These are phyloP conservation scores for Euzetes globulus DNA, from an alignment of 2,888 invertebrate species.

Conservation along the genomic window DNA sequence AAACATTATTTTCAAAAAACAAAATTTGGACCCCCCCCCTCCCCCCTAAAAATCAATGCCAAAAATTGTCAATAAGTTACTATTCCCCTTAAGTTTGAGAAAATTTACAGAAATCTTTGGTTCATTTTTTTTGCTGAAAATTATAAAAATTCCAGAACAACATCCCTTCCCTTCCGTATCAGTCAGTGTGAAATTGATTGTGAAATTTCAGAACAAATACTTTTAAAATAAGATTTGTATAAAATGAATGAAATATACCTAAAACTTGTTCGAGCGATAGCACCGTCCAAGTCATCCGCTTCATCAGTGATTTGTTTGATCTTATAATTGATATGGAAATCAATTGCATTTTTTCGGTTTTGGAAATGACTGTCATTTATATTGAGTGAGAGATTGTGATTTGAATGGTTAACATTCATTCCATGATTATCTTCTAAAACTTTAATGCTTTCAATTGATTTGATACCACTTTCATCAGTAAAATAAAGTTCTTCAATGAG, in stretches of 20 bases:
- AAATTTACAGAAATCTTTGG: no score
- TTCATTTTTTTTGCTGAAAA: no score
- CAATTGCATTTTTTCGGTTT: neutral
- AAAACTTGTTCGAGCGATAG: neutral
- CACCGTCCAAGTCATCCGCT: neutral
- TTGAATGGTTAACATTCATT: neutral
- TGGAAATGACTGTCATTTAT: neutral
- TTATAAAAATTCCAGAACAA: no score
- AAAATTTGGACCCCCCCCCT: no score
- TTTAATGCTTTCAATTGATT: neutral
- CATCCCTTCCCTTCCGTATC: no score
- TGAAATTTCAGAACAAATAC: no score
- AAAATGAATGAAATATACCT: neutral
- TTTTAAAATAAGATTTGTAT: no score
- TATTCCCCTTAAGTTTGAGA: no score
- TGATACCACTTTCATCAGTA: constrained; percentile 7
- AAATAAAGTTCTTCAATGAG: constrained; percentile 40
- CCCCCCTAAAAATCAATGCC: no score
- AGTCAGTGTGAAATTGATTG: no score
- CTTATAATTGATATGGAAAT: neutral
- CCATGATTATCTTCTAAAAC: neutral
- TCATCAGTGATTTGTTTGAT: neutral
- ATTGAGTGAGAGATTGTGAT: neutral
- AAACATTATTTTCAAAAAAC: no score
- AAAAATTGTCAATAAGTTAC: no score